Conservation (phyloP, 2,113 vertebrate species). For the Oceanodroma tethys region DNA sequence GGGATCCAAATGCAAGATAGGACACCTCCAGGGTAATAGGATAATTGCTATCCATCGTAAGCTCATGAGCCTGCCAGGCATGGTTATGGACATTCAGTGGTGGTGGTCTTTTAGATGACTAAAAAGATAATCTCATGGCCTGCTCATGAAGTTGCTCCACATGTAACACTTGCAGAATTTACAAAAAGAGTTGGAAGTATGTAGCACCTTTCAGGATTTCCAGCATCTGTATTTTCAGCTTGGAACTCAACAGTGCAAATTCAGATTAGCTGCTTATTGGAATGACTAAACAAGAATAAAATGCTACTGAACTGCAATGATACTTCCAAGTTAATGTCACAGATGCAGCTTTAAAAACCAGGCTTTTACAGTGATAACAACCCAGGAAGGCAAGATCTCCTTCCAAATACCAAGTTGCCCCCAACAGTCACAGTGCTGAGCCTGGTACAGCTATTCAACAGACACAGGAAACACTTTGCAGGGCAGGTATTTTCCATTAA, state of each 20-base stretch:
- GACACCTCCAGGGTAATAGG: neutral
- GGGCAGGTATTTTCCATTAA: slow-evolving; percentile 20
- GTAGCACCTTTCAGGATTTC: neutral
- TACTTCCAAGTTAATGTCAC: neutral
- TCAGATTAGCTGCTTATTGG: neutral
- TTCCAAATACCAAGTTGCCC: neutral
- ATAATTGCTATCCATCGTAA: neutral
- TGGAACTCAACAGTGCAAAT: neutral
- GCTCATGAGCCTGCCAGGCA: neutral
- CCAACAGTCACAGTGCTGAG: neutral
- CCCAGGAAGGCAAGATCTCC: neutral
- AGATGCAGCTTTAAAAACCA: neutral
- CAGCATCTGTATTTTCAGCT: neutral
- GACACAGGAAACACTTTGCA: neutral
- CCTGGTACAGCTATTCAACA: neutral
- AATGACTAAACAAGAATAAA: neutral
- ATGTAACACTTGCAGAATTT: neutral
- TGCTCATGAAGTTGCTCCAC: neutral
- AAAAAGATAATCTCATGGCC: neutral
- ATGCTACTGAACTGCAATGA: neutral
- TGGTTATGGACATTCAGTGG: neutral
- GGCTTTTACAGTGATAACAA: neutral
- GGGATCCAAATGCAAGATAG: neutral
- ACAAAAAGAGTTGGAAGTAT: neutral
- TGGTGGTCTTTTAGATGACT: neutral